Evolutionary conservation across 2,113 vertebrate species (phyloP).

Genomic region (Hiodon alosoides): DNA sequence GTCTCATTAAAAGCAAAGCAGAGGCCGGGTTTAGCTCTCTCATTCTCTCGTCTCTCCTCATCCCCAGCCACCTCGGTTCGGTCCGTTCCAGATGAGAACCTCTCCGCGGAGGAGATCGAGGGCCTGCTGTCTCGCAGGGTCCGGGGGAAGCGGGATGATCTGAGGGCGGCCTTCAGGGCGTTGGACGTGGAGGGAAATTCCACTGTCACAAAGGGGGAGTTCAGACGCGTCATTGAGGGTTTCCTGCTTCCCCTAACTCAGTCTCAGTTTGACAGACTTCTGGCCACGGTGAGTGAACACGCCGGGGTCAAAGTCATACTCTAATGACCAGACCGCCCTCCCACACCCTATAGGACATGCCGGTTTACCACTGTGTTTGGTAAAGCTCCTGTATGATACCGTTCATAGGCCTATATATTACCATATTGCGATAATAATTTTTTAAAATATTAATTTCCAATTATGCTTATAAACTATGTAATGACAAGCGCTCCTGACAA

Average conservation of each 20-base stretch:
- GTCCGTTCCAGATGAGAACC: conserved; percentile 36
- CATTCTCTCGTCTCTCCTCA: neutral
- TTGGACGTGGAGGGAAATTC: conserved; percentile 36
- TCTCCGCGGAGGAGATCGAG: conserved; percentile 40
- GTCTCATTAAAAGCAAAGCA: neutral
- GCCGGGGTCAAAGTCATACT: neutral
- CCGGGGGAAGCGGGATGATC: conserved; percentile 39
- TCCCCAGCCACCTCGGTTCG: conserved; percentile 33
- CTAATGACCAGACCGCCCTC: neutral
- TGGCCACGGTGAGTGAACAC: conserved; percentile 46
- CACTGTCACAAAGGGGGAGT: conserved; percentile 46
- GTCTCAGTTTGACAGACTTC: conserved; percentile 43
- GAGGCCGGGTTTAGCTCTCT: neutral
- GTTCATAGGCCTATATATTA: too few species aligned
- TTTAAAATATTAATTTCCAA: too few species aligned
- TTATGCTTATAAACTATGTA: too few species aligned
- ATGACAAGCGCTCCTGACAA: too few species aligned
- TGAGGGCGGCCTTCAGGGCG: conserved; percentile 47
- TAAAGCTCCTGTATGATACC: neutral
- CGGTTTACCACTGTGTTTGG: neutral
- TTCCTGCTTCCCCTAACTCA: conserved; percentile 48
- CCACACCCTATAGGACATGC: neutral
- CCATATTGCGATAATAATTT: too few species aligned
- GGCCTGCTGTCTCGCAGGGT: conserved; percentile 48
- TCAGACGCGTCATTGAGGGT: conserved; percentile 33